These are phyloP conservation scores for Otus sunia DNA, from an alignment of 2,113 vertebrate species.

Conservation along the genomic window DNA sequence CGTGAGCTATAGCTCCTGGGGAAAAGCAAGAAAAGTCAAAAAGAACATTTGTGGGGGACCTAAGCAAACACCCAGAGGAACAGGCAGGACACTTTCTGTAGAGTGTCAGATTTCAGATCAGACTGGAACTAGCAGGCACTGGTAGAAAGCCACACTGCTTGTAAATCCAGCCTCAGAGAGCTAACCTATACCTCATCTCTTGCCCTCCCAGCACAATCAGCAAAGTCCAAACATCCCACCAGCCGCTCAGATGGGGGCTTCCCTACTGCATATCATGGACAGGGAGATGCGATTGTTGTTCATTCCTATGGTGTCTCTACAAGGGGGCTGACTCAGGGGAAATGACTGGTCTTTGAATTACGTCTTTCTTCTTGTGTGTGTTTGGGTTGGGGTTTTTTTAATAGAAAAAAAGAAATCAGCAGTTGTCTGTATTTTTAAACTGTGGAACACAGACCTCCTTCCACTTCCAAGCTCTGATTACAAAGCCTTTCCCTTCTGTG, in stretches of 20 bases:
- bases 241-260: not conserved
- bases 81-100: not conserved
- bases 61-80: not conserved
- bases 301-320: not conserved
- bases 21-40: not conserved
- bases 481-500: not conserved
- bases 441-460: not conserved
- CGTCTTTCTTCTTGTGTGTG: not conserved
- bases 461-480: constrained; percentile 1
- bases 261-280: no score
- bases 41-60: not conserved
- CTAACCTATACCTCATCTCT: not conserved
- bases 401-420: not conserved
- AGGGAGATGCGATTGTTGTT: not conserved
- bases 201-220: not conserved
- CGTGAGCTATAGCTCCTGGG: accelerated
- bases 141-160: not conserved
- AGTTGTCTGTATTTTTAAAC: constrained; percentile 3
- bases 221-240: not conserved
- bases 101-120: not conserved
- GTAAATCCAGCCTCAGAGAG: not conserved
- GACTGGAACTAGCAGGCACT: not conserved
- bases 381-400: not conserved
- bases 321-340: not conserved
- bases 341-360: not conserved